Percentiles rank a stretch among this genome's conserved stretches.
phyloP scores from a whole-genome alignment of 2,113 vertebrate species.

The Petrocephalus microphthalmus region DNA sequence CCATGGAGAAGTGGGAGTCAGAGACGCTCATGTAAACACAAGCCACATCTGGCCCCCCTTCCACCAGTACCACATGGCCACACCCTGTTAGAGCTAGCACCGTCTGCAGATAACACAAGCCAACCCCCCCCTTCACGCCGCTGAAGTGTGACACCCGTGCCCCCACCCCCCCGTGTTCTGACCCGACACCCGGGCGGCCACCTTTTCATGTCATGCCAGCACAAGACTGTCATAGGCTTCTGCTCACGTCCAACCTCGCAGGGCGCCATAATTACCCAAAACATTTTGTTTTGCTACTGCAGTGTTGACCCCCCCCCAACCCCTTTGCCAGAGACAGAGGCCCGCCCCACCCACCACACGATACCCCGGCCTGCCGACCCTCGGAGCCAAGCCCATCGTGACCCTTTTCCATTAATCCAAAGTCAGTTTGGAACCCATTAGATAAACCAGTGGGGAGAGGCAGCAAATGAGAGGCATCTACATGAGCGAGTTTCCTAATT shows the following conservation, averaged over 20 bases:
- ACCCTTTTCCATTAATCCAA: constrained; percentile 48
- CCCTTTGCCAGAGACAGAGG: background rate
- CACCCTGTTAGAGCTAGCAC: background rate
- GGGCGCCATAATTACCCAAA: background rate
- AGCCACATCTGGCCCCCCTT: background rate
- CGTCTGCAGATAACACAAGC: background rate
- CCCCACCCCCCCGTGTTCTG: background rate
- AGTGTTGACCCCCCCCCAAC: background rate
- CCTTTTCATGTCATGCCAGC: background rate
- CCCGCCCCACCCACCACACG: constrained; percentile 12
- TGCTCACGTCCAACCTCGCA: background rate
- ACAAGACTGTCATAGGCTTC: background rate
- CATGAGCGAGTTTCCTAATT: constrained; percentile 60
- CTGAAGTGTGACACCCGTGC: background rate
- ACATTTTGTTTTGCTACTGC: background rate
- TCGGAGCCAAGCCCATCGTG: constrained; percentile 27
- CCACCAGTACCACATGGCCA: background rate
- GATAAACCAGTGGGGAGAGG: constrained; percentile 48
- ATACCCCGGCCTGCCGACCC: background rate
- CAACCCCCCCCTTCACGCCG: background rate
- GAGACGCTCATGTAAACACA: background rate
- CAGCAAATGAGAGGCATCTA: constrained; percentile 60
- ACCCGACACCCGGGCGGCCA: background rate
- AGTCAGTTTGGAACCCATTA: constrained; percentile 62
- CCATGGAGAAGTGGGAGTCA: background rate